phyloP scores from a whole-genome alignment of 53 echinoderm and acorn worm genomes.

The Hippasteria phrygiana region DNA sequence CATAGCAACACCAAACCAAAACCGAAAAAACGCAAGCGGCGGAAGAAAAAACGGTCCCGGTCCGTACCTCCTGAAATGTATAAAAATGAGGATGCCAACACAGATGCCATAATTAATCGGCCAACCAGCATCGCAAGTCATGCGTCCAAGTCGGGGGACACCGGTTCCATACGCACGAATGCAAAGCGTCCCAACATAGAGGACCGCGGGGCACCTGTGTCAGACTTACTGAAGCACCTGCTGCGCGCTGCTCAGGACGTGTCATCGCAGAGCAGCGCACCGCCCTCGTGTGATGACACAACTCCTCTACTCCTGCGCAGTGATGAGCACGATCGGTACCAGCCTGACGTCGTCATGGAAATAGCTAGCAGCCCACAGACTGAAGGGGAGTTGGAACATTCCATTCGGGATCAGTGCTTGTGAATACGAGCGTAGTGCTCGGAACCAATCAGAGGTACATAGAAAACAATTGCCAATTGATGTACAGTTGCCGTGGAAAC shows the following conservation, averaged over 20 bases:
- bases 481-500: not conserved
- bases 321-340: conserved; percentile 38
- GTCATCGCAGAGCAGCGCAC: conserved; percentile 2
- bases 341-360: conserved; percentile 39
- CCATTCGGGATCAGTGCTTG: too few relatives aligned
- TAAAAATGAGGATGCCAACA: not conserved
- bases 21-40: not conserved
- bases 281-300: conserved; percentile 19
- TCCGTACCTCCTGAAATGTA: not conserved
- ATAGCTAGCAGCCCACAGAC: conserved; percentile 28
- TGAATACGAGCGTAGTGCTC: too few relatives aligned
- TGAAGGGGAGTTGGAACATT: not conserved
- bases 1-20: not conserved
- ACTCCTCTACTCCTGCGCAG: conserved; percentile 48
- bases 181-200: too few relatives aligned
- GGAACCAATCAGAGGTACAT: not conserved
- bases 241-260: not conserved
- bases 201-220: not conserved
- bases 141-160: not conserved
- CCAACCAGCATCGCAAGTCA: not conserved
- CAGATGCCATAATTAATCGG: not conserved
- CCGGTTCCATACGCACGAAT: not conserved
- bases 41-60: not conserved
- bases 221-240: conserved; percentile 24
- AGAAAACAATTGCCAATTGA: not conserved